These are phyloP conservation scores for Calliphora vicina DNA, from an alignment of 1,140 invertebrate genomes.

Conservation along the genomic window DNA sequence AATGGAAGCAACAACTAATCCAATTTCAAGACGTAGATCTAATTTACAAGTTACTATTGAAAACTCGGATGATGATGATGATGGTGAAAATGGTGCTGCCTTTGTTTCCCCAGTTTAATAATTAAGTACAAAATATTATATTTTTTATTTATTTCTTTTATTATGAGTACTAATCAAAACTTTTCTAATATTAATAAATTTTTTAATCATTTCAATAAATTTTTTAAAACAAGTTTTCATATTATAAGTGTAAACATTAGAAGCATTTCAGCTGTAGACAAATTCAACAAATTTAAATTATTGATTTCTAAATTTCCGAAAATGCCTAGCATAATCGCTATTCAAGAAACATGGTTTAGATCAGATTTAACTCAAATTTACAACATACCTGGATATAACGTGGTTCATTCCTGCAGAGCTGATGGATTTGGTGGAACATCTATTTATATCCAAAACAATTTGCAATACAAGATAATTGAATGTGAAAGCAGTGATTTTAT, in stretches of 20 bases:
- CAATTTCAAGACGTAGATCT: neutral
- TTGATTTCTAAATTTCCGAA: neutral
- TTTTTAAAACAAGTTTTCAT: neutral
- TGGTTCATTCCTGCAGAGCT: neutral
- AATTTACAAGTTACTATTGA: neutral
- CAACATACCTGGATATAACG: neutral
- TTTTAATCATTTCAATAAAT: neutral
- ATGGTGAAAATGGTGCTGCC: neutral
- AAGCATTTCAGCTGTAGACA: neutral
- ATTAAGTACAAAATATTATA: neutral
- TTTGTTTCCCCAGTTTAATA: neutral
- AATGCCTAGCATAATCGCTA: neutral
- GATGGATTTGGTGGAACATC: neutral
- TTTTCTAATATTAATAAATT: neutral
- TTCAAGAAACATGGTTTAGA: neutral
- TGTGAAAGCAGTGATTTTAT: neutral
- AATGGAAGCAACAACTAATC: neutral
- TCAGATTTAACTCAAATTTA: neutral
- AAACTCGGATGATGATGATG: neutral
- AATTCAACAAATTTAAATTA: constrained; percentile 1
- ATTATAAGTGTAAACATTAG: neutral
- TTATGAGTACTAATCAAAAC: neutral
- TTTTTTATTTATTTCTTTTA: neutral
- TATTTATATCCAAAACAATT: neutral
- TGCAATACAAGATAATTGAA: neutral